These are phyloP conservation scores for Thryonomys swinderianus DNA, from an alignment of 2,113 vertebrate genomes.

Conservation along the genomic window DNA sequence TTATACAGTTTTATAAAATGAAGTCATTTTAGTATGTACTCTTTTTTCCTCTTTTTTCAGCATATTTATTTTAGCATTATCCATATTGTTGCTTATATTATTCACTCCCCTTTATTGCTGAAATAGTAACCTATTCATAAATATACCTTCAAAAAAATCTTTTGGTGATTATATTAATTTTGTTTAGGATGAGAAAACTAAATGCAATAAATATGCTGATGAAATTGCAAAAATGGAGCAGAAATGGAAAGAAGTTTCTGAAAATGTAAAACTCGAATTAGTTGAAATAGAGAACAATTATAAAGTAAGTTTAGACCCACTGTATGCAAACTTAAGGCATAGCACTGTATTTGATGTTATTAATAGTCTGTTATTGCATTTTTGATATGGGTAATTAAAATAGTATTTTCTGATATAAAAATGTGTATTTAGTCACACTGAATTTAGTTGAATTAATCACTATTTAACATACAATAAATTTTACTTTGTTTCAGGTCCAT, in stretches of 20 bases:
- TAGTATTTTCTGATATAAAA: slow-evolving; percentile 49
- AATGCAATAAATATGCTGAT: slow-evolving; percentile 93
- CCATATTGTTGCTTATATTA: not conserved
- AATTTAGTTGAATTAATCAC: not conserved
- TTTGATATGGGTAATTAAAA: slow-evolving; percentile 24
- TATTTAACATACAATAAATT: not conserved
- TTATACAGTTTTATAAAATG: slow-evolving; percentile 21
- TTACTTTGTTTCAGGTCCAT: not conserved
- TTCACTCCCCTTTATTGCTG: slow-evolving; percentile 26
- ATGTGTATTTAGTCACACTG: not conserved
- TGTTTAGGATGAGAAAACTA: slow-evolving; percentile 94
- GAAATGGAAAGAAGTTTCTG: slow-evolving; percentile 96
- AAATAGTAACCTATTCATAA: not conserved
- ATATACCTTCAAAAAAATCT: not conserved
- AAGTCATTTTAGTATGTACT: not conserved
- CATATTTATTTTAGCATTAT: slow-evolving; percentile 27
- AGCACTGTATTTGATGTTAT: not conserved
- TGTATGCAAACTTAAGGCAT: not conserved
- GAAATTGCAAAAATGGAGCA: slow-evolving; percentile 95
- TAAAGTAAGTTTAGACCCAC: slow-evolving; percentile 88
- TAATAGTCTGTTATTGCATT: slow-evolving; percentile 12
- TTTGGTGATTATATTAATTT: slow-evolving; percentile 65
- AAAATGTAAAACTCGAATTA: slow-evolving; percentile 92
- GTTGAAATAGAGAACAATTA: slow-evolving; percentile 93
- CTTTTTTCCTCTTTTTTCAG: not conserved